A percentile compares a stretch with the other conserved stretches of the same genome.
Conservation (phyloP, 1,140 invertebrate species). For the Eubasilissa regina region DNA sequence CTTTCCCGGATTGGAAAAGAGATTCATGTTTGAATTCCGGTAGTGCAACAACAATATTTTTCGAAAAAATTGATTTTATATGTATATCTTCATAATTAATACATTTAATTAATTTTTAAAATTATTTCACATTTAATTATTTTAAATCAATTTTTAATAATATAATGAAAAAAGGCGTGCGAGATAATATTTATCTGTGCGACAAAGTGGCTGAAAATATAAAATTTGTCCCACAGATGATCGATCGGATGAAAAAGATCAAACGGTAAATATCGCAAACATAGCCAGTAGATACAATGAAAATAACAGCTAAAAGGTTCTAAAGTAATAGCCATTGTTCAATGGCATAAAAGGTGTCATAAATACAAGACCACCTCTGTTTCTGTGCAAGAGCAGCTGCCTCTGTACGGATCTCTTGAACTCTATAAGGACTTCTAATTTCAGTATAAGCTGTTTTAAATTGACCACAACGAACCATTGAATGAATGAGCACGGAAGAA, state of each 20-base stretch:
- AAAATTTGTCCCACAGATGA: no score
- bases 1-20: no score
- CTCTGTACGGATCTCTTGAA: background rate
- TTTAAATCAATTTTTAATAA: no score
- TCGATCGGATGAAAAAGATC: background rate
- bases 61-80: no score
- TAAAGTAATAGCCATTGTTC: constrained; percentile 16
- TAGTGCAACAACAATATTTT: no score
- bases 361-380: constrained; percentile 29
- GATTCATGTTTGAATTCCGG: no score
- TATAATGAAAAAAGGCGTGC: no score
- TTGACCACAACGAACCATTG: constrained; percentile 28
- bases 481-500: constrained; percentile 1
- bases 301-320: background rate
- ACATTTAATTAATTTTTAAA: no score
- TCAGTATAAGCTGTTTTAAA: constrained; percentile 27
- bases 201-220: no score
- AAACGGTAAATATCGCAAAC: constrained; percentile 23
- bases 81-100: no score
- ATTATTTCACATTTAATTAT: no score
- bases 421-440: constrained; percentile 11
- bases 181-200: no score
- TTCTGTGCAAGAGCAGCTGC: constrained; percentile 19
- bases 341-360: constrained; percentile 24
- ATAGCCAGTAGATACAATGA: constrained; percentile 8